Base-by-base conservation (phyloP, 2,113 vertebrate species). In the Pseudorasbora parva region DNA sequence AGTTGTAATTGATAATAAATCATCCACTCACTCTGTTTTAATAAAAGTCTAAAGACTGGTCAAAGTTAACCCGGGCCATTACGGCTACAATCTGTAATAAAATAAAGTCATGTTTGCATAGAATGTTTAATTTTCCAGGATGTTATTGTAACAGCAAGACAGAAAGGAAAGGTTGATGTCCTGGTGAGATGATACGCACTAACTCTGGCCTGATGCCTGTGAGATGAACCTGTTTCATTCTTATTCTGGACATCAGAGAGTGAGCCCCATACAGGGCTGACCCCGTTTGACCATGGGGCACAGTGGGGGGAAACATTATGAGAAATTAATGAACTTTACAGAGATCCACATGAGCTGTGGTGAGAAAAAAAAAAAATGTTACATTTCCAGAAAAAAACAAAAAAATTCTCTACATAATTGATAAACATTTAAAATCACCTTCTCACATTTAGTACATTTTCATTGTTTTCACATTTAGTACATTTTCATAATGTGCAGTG, bases 211-310 rank as follows among this genome's bases (percentile, higher is more conserved):
- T 56, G 45, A 54, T 54, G 79, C 49, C 78, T 56, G 78, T 4
- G 64, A 81, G 47, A 81, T 6, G 6, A 17, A 49, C 11, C 37
- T 4, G 30, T n/a, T 45, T 68, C 59, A 33, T 66, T 64, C 43
- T 8, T 62, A 49, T 60, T 59, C 56, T 41, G 19, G 43, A 59
- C 75, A 78, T 78, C 30, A 57, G 30, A 62, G 57, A 78, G 21
- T 51, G 60, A n/a, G 47, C 78, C 78, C 21, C 64, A 54, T 23
- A 71, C 62, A 17, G 62, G 15, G 57, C 59, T 81, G 79, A 81
- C 79, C 62, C 30, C 49, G 2, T 54, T 81, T 56, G 14, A 81
- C 60, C 15, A n/a, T 0, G 17, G 21, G 78, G 41, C 77, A 47
- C 60, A 80, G 57, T 43, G 9, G 59, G 59, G 5, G 7, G 23